Evolutionary conservation across 1,140 invertebrate species (phyloP), one percentile per base, ranked within the genome.

Genomic region (Subanguina moxae): DNA sequence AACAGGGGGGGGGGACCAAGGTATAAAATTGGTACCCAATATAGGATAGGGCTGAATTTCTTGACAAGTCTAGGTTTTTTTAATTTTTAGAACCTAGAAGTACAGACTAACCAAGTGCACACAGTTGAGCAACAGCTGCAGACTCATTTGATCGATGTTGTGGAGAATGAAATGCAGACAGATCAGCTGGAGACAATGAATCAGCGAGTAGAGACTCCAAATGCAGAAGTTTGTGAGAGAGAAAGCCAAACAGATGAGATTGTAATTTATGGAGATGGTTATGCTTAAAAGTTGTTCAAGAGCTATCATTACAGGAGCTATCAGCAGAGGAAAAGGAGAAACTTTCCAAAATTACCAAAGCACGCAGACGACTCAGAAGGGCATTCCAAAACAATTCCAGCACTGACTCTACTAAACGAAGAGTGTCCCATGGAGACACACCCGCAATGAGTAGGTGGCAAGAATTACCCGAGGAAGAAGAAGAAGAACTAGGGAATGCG

Each of bases 91-190:
- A 74, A 30, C 32, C 38, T 46, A 17, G 77, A 81, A 21, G 66
- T 61, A 25, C 78, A 80, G 64, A 80, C 78, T 1, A 71, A 82
- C 1, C 64, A 38, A 28, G 48, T 75, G 25, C 19, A 38, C 27
- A 71, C 67, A 23, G 63, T 64, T 1, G 79, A 80, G 17, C 58
- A 73, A 43, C 67, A 82, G 23, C 38, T 82, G 0, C 80, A 82
- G 64, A 82, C 80, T 8, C 65, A 75, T 42, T 46, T 80, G 43
- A 63, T 73, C 46, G 81, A 81, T 48, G 43, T 70, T 3, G 21
- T 52, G n/a, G 78, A 82, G 43, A 66, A 43, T 17, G 81, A 80
- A 56, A 64, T 59, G 30, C 78, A 82, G 68, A 82, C 75, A 56
- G 77, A 76, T n/a, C 65, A 66, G 15, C 27, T 71, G n/a, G 73